Percentiles rank a stretch among this genome's conserved stretches.
Evolutionary conservation across 2,797 vertebrate species (phyloP).

Genomic region (Threskiornis aethiopicus): DNA sequence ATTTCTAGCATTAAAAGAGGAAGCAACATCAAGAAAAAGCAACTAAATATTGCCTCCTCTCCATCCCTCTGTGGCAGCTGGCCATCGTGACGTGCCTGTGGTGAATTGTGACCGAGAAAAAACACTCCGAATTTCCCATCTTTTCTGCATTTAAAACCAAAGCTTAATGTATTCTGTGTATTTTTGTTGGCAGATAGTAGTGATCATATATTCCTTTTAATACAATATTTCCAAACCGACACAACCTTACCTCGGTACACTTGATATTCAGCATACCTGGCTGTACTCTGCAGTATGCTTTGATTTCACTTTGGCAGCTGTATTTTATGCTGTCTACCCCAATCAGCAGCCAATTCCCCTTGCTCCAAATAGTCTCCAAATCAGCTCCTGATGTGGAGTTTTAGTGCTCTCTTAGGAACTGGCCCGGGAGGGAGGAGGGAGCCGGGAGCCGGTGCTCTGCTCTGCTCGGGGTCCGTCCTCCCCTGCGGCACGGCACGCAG

Average conservation of each 20-base stretch:
- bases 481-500: fast-evolving
- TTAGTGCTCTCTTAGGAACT: neutral
- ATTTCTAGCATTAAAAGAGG: neutral
- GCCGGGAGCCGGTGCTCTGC: neutral
- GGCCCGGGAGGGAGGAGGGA: neutral
- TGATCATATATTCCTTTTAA: slow-evolving; percentile 56
- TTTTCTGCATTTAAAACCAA: neutral
- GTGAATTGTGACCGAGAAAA: neutral
- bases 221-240: neutral
- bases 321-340: neutral
- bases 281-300: neutral
- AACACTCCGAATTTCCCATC: neutral
- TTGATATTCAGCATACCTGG: neutral
- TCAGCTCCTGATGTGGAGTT: neutral
- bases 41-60: neutral
- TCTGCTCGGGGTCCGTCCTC: neutral
- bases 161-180: neutral
- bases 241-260: neutral
- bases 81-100: fast-evolving
- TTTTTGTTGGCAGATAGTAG: neutral
- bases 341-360: neutral
- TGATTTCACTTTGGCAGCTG: neutral
- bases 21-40: neutral
- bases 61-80: neutral
- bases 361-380: neutral